Evolutionary conservation across 2,888 invertebrate species (phyloP).

Genomic region (Macaria liturata): DNA sequence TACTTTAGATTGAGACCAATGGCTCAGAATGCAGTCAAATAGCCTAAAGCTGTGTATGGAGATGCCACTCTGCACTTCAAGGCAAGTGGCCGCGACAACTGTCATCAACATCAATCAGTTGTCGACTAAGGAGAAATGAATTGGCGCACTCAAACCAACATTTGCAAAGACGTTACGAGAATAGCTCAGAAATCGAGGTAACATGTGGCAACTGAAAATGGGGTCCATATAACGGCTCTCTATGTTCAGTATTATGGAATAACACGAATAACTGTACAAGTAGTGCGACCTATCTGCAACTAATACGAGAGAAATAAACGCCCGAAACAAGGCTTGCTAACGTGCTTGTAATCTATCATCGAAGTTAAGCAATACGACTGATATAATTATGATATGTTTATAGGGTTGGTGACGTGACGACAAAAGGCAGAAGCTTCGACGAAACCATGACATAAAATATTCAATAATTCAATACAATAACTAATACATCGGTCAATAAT

Average conservation of each 20-base stretch:
- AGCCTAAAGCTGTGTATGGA: conserved; percentile 24
- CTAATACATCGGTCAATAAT: too few relatives aligned
- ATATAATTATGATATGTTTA: too few relatives aligned
- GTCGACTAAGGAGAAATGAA: conserved; percentile 52
- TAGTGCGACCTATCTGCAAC: not conserved
- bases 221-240: conserved; percentile 66
- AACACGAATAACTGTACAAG: conserved; percentile 45
- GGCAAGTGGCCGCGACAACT: conserved; percentile 47
- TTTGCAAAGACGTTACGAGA: conserved; percentile 59
- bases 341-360: too few relatives aligned
- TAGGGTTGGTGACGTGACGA: too few relatives aligned
- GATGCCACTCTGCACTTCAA: conserved; percentile 42
- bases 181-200: conserved; percentile 64
- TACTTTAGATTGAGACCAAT: too few relatives aligned
- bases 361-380: too few relatives aligned
- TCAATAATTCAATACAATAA: too few relatives aligned
- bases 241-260: conserved; percentile 54
- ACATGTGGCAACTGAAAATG: conserved; percentile 68
- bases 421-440: too few relatives aligned
- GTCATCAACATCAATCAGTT: conserved; percentile 53
- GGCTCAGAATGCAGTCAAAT: too few relatives aligned
- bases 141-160: conserved; percentile 63
- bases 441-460: too few relatives aligned
- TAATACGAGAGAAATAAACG: too few relatives aligned
- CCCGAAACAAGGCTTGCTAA: too few relatives aligned